Evolutionary conservation across 1,140 invertebrate genomes (phyloP), one percentile per base, ranked within the genome.

Genomic region (Sminthurinus signatus): DNA sequence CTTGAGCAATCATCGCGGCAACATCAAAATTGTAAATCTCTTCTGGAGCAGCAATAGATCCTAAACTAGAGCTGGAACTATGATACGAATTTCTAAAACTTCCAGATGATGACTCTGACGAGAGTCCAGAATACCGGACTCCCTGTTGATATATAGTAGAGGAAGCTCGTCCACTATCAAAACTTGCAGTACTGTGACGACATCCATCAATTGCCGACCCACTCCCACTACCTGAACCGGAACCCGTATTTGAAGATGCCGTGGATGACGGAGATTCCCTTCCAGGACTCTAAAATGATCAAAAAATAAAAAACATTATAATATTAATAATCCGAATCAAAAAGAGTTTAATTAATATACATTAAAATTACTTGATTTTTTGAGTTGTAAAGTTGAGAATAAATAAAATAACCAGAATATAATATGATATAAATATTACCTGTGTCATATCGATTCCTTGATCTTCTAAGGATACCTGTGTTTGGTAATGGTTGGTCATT

Each of bases 131-230:
- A 59, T 66, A 80, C 66, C 51, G 70, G 39, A 67, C 67, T 50
- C 67, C 69, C 46, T 74, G 78, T 74, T 73, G 81, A 60, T 72
- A 77, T 81, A 70, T 73, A 83, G 76, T 75, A 81, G 50, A 84
- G 82, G 91, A 93, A 5, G 92, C 93, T 67, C 93, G 81, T 4
- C 93, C 93, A 72, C 88, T 93, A 78, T 97, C 93, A 72, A 94
- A 79, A 60, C 91, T 94, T 42, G 92, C 91, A 0, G 91, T 93
- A 64, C 90, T 93, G 75, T 91, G 88, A n/a, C 89, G 82, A 21
- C 86, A 88, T 36, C 88, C 86, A 0, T 83, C 85, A 86, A 87
- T 61, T 25, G 64, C 65, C 57, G 65, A 67, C n/a, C 69, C 65
- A 60, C 61, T 61, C 58, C 54, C 67, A 62, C 60, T 72, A 69